A percentile compares a stretch with the other conserved stretches of the same genome.
These are phyloP conservation scores for Orestias chungarensis DNA, from an alignment of 2,797 vertebrate species.

Conservation along the genomic window DNA sequence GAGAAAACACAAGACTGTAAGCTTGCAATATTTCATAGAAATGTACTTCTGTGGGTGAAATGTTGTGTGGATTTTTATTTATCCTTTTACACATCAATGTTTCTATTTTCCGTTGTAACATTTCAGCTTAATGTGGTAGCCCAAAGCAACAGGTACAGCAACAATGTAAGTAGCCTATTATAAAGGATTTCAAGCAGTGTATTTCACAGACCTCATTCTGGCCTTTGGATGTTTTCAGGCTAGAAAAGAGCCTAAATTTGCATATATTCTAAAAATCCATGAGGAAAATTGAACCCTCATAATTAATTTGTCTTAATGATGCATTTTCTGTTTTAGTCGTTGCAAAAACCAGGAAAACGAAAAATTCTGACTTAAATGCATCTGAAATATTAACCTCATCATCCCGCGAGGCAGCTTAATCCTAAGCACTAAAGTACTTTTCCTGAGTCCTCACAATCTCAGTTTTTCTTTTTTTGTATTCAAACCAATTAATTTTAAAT, in stretches of 20 bases:
- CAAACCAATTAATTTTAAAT: constrained; percentile 60
- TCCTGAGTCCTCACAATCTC: constrained; percentile 35
- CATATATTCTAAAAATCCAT: constrained; percentile 24
- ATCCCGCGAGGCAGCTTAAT: constrained; percentile 51
- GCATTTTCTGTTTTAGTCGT: constrained; percentile 19
- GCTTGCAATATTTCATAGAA: neutral
- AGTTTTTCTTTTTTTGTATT: constrained; percentile 20
- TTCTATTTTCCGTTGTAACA: constrained; percentile 7
- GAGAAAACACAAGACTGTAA: neutral
- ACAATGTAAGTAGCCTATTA: constrained; percentile 4
- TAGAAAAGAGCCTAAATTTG: neutral
- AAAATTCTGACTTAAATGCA: constrained; percentile 60
- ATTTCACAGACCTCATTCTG: constrained; percentile 6
- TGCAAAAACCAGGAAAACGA: constrained; percentile 39
- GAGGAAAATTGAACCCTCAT: constrained; percentile 20
- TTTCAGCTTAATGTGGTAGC: constrained; percentile 9
- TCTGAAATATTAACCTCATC: constrained; percentile 57
- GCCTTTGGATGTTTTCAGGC: constrained; percentile 5
- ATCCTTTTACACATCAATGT: constrained; percentile 7
- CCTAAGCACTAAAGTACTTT: constrained; percentile 50
- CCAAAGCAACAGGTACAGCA: constrained; percentile 5
- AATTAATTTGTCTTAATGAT: constrained; percentile 39
- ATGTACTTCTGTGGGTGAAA: neutral
- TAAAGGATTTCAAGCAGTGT: constrained; percentile 1
- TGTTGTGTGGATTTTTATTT: constrained; percentile 4